Evolutionary conservation across 2,888 invertebrate genomes (phyloP), one percentile per base, ranked within the genome.

Genomic region (Pachymerium ferrugineum): DNA sequence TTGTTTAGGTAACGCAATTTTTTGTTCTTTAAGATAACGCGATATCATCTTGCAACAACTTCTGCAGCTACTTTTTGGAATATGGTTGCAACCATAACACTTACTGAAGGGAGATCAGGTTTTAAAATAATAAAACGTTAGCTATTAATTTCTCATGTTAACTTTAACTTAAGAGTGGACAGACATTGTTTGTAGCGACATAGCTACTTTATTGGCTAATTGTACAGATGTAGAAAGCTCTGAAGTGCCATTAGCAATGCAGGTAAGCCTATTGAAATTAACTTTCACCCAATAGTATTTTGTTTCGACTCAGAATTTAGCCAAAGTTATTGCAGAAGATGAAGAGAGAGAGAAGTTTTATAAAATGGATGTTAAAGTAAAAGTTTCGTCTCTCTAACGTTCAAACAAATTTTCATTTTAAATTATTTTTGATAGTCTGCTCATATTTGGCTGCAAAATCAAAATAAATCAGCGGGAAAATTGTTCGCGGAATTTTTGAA

Each of bases 211-310:
- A 25, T 83, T 92, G 38, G 87, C 89, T 12, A 88, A 89, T 0
- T 89, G 89, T 77, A 82, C 83, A 0, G 87, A 89, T 76, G 89
- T 91, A 0, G 84, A 90, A 72, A 92, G 92, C 19, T 91, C 90
- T 0, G 90, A 92, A 80, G 88, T 93, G 8, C 90, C 91, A 0
- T 81, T 83, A 16, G 84, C 84, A 0, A 78, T 88, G 70, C 80
- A 82, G 28, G 71, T 71, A 33, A 38, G 42, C 16, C 10, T 8
- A 33, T 12, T 12, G 4, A 38, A 5, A 16, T 38, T 38, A 2
- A 10, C 75, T 78, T 70, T 81, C 83, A 12, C 79, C 81, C 0
- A 75, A 74, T 28, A 76, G 76, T 2, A 79, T 83, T 33, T 77
- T 78, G 19, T 77, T 79, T 47, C 78, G n/a, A n/a, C n/a, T 87